A percentile compares a stretch with the other conserved stretches of the same genome.
Conservation (phyloP, 2,888 invertebrate species). For the Torymus aiolomorphi region DNA sequence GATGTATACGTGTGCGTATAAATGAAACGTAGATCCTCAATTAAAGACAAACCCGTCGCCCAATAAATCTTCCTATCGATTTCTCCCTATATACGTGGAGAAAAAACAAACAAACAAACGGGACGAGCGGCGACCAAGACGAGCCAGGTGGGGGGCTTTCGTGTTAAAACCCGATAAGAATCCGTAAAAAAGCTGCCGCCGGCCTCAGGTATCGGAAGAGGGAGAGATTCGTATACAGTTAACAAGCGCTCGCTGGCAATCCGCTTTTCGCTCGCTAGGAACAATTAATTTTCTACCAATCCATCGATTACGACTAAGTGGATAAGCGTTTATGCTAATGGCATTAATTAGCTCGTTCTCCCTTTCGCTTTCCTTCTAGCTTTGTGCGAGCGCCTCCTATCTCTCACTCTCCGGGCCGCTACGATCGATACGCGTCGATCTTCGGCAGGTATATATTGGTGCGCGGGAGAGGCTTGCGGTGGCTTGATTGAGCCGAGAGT, state of each 20-base stretch:
- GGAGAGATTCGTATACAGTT: background rate
- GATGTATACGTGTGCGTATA: no score
- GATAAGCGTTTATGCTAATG: conserved; percentile 57
- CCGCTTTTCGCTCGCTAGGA: conserved; percentile 6
- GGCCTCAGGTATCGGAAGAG: no score
- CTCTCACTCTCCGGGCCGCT: background rate
- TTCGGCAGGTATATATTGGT: background rate
- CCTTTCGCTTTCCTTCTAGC: background rate
- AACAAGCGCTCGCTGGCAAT: conserved; percentile 35
- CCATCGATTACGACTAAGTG: conserved; percentile 54
- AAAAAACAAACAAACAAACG: conserved; percentile 11
- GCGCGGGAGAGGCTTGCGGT: background rate
- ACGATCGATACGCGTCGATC: conserved; percentile 50
- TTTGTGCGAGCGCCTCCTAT: no score
- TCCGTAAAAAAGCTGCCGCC: conserved; percentile 35
- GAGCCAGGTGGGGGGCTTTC: background rate
- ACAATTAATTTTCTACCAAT: conserved; percentile 56
- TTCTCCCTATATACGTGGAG: conserved; percentile 2
- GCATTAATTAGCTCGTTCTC: conserved; percentile 55
- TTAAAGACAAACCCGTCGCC: conserved; percentile 27
- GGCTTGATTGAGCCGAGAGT: conserved; percentile 10
- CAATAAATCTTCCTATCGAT: conserved; percentile 43
- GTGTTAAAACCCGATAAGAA: conserved; percentile 40
- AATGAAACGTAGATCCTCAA: background rate
- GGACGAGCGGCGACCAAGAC: background rate